Percentiles rank a stretch among this genome's conserved stretches.
Evolutionary conservation across 2,888 invertebrate genomes (phyloP).

Genomic region (Tuta absoluta): DNA sequence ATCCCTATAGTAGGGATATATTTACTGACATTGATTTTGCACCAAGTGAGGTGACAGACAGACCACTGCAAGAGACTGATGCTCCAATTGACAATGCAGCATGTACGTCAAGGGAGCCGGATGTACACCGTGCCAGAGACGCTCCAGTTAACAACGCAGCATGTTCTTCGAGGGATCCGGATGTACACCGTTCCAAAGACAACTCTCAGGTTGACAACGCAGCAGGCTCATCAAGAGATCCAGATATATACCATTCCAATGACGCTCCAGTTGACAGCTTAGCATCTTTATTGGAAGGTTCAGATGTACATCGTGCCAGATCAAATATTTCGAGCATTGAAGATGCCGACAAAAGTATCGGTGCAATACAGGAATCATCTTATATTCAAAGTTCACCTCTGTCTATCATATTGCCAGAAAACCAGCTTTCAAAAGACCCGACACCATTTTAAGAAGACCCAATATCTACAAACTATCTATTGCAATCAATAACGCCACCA

Average conservation of each 20-base stretch:
- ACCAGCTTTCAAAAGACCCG: neutral
- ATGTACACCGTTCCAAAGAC: too few relatives aligned
- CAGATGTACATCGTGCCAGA: neutral
- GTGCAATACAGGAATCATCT: constrained; percentile 9
- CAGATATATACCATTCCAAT: too few relatives aligned
- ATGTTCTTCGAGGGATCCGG: too few relatives aligned
- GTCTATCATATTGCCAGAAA: neutral
- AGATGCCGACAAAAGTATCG: constrained; percentile 10
- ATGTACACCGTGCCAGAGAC: too few relatives aligned
- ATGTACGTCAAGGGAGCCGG: neutral
- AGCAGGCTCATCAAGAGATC: too few relatives aligned
- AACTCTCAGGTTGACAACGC: too few relatives aligned
- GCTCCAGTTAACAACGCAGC: too few relatives aligned
- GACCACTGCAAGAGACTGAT: constrained; percentile 27
- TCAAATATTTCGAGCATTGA: constrained; percentile 1
- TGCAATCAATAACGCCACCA: neutral
- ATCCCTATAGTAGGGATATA: constrained; percentile 45
- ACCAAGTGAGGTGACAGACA: constrained; percentile 41
- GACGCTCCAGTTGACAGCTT: too few relatives aligned
- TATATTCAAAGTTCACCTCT: constrained; percentile 1
- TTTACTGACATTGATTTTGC: constrained; percentile 48
- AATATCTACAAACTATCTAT: neutral
- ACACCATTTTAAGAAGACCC: neutral
- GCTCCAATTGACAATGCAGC: neutral
- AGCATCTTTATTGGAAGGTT: too few relatives aligned